phyloP scores from a whole-genome alignment of 2,797 vertebrate genomes.

The Limnodromus scolopaceus region DNA sequence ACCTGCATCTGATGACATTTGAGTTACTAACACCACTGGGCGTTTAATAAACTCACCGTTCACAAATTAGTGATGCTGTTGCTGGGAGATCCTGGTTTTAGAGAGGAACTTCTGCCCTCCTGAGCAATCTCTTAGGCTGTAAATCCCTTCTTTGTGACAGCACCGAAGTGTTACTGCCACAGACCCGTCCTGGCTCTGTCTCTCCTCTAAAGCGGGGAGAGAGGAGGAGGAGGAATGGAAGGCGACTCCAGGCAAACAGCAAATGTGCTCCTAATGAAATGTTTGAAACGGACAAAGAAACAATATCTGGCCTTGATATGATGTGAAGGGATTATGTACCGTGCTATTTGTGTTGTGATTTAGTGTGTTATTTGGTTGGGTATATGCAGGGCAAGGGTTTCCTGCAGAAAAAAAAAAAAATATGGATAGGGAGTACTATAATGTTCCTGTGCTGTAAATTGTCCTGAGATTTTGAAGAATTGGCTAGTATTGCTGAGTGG shows the following conservation, averaged over 20 bases:
- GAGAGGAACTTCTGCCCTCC: not conserved
- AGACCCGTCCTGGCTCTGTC: not conserved
- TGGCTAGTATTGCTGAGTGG: not conserved
- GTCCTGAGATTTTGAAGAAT: not conserved
- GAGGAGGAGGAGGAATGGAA: not conserved
- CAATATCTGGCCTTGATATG: not conserved
- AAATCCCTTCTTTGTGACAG: not conserved
- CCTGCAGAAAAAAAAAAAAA: not conserved
- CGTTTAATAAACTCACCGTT: not conserved
- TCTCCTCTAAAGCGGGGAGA: not conserved
- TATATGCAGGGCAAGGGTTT: not conserved
- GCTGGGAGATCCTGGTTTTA: not conserved
- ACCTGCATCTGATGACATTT: not conserved
- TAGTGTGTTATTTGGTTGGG: not conserved
- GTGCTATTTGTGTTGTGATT: not conserved
- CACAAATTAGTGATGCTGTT: not conserved
- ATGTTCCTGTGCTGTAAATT: not conserved
- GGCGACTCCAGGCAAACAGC: not conserved
- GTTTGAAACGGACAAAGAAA: not conserved
- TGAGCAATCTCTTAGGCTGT: not conserved
- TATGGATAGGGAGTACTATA: not conserved
- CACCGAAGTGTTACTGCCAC: not conserved
- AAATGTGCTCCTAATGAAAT: accelerated
- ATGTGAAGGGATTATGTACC: not conserved
- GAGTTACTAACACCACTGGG: not conserved